phyloP scores from a whole-genome alignment of 2,797 vertebrate species.

The Brachyalestes nurse region DNA sequence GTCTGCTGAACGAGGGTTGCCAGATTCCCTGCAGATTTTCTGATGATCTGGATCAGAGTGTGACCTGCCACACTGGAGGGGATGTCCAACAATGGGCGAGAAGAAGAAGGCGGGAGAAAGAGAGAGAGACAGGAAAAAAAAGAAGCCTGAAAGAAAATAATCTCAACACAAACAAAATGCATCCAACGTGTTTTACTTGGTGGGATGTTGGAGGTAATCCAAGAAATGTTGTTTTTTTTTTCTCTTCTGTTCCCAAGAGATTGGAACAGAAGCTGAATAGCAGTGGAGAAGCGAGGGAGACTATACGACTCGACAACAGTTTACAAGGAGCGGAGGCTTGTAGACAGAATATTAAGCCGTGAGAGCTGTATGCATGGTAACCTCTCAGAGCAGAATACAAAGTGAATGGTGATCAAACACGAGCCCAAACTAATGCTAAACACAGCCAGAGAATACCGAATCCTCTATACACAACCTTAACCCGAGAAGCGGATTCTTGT shows the following conservation, averaged over 20 bases:
- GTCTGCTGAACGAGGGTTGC: constrained; percentile 41
- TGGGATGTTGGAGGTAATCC: constrained; percentile 15
- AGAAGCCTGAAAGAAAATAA: constrained; percentile 12
- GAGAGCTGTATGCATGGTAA: constrained; percentile 1
- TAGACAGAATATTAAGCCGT: constrained; percentile 13
- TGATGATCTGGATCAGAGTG: constrained; percentile 57
- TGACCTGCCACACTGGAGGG: constrained; percentile 51
- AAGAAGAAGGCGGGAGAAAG: constrained; percentile 4
- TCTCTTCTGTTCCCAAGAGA: neutral
- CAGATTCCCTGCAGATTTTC: constrained; percentile 50
- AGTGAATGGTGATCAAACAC: constrained; percentile 10
- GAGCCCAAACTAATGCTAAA: neutral
- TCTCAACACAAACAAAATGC: constrained; percentile 7
- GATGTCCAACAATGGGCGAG: constrained; percentile 24
- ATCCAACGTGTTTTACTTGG: neutral
- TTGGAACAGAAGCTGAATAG: neutral
- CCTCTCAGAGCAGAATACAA: neutral
- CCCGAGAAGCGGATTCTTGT: neutral
- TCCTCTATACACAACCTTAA: neutral
- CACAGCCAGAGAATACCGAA: neutral
- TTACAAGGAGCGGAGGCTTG: constrained; percentile 5
- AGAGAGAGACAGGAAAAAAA: neutral
- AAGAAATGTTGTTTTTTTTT: neutral
- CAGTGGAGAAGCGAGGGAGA: neutral
- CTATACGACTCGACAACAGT: neutral